A percentile compares a stretch with the other conserved stretches of the same genome.
These are phyloP conservation scores for Heliconius ismenius DNA, from an alignment of 2,888 invertebrate genomes.

Conservation along the genomic window DNA sequence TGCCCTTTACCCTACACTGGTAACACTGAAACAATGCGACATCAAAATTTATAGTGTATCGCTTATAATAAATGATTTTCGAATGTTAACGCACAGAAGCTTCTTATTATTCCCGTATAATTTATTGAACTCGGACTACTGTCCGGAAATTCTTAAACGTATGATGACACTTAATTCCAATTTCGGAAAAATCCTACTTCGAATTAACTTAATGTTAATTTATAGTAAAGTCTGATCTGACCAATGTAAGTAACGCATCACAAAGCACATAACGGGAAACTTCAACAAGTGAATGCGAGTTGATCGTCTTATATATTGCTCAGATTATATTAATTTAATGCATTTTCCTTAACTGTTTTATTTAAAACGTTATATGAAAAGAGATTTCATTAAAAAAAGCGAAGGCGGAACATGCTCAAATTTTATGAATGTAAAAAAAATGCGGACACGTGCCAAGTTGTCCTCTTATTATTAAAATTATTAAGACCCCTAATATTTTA, in stretches of 20 bases:
- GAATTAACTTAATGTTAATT: slow-evolving; percentile 3
- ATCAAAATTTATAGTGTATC: slow-evolving; percentile 40
- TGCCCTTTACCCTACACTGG: slow-evolving; percentile 62
- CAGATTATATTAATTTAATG: no score
- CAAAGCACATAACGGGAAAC: not conserved
- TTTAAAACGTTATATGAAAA: no score
- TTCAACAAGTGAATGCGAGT: not conserved
- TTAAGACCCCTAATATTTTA: not conserved
- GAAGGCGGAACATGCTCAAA: no score
- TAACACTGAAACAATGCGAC: slow-evolving; percentile 45
- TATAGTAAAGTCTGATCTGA: not conserved
- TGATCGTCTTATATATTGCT: no score
- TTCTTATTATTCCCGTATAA: slow-evolving; percentile 43
- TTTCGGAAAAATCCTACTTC: slow-evolving; percentile 5
- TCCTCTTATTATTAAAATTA: not conserved
- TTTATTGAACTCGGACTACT: slow-evolving; percentile 40
- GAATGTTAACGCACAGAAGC: slow-evolving; percentile 39
- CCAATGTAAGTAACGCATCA: not conserved
- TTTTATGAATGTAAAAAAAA: no score
- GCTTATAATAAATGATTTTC: slow-evolving; percentile 42
- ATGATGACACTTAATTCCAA: slow-evolving; percentile 38
- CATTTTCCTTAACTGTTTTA: no score
- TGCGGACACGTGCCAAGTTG: slow-evolving; percentile 2
- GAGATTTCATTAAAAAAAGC: no score
- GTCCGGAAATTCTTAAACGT: slow-evolving; percentile 37